These are phyloP conservation scores for Hedychridium roseum DNA, from an alignment of 2,888 invertebrate species.

Conservation along the genomic window DNA sequence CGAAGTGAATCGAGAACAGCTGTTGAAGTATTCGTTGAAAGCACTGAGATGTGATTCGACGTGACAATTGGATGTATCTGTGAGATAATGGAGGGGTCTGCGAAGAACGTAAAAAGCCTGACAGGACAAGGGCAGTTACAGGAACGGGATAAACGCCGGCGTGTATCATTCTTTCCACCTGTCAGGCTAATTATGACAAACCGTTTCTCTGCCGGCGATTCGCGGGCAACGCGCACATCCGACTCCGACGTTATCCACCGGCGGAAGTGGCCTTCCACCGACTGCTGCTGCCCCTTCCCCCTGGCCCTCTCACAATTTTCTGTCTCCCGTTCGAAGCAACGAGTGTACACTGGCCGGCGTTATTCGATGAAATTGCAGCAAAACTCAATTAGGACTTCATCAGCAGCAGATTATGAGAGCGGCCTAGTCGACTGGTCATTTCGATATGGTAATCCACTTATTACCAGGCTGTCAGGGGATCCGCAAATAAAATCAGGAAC, in stretches of 20 bases:
- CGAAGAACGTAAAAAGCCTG: no score
- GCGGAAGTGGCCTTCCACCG: no score
- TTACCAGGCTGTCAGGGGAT: conserved; percentile 14
- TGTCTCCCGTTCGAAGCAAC: background rate
- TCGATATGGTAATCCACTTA: conserved; percentile 34
- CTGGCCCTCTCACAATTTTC: no score
- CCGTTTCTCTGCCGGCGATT: conserved; percentile 29
- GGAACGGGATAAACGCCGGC: no score
- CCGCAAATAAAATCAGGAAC: conserved; percentile 24
- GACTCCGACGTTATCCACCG: conserved; percentile 11
- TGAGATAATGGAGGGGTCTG: no score
- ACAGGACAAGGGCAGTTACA: no score
- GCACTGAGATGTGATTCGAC: no score
- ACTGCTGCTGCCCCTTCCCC: no score
- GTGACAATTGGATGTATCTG: no score
- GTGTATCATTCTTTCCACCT: conserved; percentile 47
- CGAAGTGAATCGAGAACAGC: no score
- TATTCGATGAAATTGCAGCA: conserved; percentile 52
- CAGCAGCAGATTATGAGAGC: conserved; percentile 35
- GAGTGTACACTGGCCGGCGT: conserved; percentile 16
- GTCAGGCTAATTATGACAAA: conserved; percentile 52
- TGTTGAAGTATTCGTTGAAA: no score
- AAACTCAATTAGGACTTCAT: conserved; percentile 54
- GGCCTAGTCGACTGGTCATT: conserved; percentile 26
- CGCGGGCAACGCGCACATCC: conserved; percentile 7